phyloP scores from a whole-genome alignment of 2,888 invertebrate genomes.

The Caenorhabditis sp. region DNA sequence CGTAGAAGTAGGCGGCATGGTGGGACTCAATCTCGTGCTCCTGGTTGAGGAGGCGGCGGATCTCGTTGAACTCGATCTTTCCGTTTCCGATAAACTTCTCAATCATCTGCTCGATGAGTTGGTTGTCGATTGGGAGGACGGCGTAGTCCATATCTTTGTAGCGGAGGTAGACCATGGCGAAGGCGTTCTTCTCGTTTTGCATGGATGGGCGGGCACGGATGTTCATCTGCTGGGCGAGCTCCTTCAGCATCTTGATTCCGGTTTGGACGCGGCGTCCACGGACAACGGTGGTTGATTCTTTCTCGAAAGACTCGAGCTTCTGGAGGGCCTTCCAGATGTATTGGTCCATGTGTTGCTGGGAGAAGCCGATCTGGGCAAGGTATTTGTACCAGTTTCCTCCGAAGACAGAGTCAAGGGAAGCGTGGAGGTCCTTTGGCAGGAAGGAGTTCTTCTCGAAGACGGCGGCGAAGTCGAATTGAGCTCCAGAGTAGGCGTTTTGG shows the following conservation, averaged over 20 bases:
- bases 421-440: conserved; percentile 65
- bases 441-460: conserved; percentile 68
- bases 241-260: conserved; percentile 54
- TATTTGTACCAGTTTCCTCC: conserved; percentile 71
- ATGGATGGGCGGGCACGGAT: conserved; percentile 58
- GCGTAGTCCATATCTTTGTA: conserved; percentile 73
- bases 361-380: conserved; percentile 63
- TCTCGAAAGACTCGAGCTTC: conserved; percentile 46
- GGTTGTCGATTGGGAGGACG: conserved; percentile 69
- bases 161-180: conserved; percentile 64
- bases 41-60: conserved; percentile 60
- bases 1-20: conserved; percentile 60
- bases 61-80: conserved; percentile 38
- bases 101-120: conserved; percentile 57
- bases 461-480: conserved; percentile 65
- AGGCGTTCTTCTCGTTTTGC: conserved; percentile 46
- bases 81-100: conserved; percentile 57
- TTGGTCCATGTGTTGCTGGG: conserved; percentile 69
- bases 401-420: conserved; percentile 68
- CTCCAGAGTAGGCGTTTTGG: conserved; percentile 60
- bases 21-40: conserved; percentile 52
- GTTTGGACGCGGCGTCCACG: conserved; percentile 59
- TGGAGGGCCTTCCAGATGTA: conserved; percentile 53
- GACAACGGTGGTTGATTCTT: conserved; percentile 56
- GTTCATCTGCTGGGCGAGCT: conserved; percentile 68